These are phyloP conservation scores for Peromyscus nudipes DNA, from an alignment of 2,797 vertebrate genomes.

Conservation along the genomic window DNA sequence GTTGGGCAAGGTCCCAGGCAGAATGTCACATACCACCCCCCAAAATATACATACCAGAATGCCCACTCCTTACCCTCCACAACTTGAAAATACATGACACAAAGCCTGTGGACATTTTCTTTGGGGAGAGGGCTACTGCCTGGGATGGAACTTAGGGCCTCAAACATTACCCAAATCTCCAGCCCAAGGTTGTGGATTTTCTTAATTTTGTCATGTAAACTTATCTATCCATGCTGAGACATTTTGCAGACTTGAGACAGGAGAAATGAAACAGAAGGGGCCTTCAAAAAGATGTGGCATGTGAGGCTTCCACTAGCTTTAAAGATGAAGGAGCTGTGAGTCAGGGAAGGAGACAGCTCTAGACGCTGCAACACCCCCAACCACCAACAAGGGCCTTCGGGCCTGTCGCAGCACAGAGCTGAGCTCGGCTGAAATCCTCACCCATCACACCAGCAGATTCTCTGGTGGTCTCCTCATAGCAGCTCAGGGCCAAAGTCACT, in stretches of 20 bases:
- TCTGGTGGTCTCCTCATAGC: not conserved
- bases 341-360: not conserved
- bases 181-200: not conserved
- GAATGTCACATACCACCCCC: not conserved
- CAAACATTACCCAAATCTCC: not conserved
- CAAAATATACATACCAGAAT: not conserved
- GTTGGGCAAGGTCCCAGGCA: not conserved
- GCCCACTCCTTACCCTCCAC: not conserved
- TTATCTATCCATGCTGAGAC: slow-evolving; percentile 8
- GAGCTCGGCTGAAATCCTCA: not conserved
- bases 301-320: not conserved
- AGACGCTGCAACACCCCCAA: not conserved
- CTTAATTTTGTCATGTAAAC: not conserved
- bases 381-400: not conserved
- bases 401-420: not conserved
- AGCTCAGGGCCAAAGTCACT: not conserved
- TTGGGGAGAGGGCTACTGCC: not conserved
- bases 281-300: not conserved
- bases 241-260: not conserved
- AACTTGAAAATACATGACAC: not conserved
- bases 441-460: not conserved
- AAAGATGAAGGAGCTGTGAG: not conserved
- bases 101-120: not conserved
- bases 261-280: not conserved
- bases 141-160: not conserved